These are phyloP conservation scores for Cnemophilus loriae DNA, from an alignment of 2,113 vertebrate genomes.

Conservation along the genomic window DNA sequence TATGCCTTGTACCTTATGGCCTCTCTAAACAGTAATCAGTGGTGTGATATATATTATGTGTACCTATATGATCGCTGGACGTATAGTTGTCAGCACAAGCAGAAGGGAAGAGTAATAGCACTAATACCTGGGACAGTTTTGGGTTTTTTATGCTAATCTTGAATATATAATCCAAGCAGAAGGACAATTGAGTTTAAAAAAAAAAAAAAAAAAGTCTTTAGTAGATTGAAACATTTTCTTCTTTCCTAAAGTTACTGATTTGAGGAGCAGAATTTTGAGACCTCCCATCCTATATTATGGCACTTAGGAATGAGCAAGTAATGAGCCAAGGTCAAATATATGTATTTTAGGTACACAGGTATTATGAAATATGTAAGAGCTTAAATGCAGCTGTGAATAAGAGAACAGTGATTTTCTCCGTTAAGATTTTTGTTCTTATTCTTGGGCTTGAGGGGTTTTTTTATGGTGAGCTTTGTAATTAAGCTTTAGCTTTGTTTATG, in stretches of 20 bases:
- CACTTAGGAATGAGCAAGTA: neutral
- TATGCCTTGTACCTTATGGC: neutral
- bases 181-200: neutral
- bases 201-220: neutral
- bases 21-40: neutral
- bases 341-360: neutral
- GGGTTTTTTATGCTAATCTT: neutral
- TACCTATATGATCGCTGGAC: rapidly evolving
- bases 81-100: neutral
- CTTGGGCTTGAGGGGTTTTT: neutral
- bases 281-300: neutral
- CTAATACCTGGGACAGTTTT: neutral
- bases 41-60: neutral
- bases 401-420: neutral
- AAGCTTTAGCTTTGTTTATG: neutral
- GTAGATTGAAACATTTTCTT: neutral
- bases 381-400: neutral
- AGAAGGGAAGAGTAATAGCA: neutral
- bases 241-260: neutral
- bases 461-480: neutral
- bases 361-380: neutral
- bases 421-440: neutral
- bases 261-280: neutral
- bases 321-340: neutral
- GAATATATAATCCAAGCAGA: neutral